phyloP scores from a whole-genome alignment of 2,113 vertebrate genomes.

The Pseudolaguvia tuberculata region DNA sequence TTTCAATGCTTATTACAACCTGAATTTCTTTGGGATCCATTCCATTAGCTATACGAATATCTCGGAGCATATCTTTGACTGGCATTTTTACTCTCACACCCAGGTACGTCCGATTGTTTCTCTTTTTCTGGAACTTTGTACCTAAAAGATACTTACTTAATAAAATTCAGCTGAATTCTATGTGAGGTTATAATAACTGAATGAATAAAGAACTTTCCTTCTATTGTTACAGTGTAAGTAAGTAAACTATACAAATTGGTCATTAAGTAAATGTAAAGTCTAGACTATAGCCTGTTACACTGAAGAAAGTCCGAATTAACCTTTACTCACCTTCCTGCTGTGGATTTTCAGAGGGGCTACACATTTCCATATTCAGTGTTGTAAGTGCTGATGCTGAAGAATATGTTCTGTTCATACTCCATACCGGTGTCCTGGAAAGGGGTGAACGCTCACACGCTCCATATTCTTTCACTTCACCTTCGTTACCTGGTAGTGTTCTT shows the following conservation, averaged over 20 bases:
- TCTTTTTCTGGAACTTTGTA: slow-evolving; percentile 42
- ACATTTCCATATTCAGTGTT: rapidly evolving
- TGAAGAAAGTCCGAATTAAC: background rate
- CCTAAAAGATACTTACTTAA: slow-evolving; percentile 46
- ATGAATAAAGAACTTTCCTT: background rate
- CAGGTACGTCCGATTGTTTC: slow-evolving; percentile 68
- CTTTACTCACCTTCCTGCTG: slow-evolving; percentile 38
- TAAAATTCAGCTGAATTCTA: background rate
- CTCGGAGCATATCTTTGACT: slow-evolving; percentile 74
- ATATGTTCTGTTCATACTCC: slow-evolving; percentile 43
- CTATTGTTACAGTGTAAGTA: background rate
- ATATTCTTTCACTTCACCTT: slow-evolving; percentile 28
- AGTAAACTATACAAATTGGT: background rate
- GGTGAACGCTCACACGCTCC: slow-evolving; percentile 50
- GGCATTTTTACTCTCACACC: slow-evolving; percentile 82
- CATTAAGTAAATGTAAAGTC: background rate
- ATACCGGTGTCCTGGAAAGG: slow-evolving; percentile 46
- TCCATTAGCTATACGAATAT: slow-evolving; percentile 69
- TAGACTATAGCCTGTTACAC: background rate
- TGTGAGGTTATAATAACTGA: background rate
- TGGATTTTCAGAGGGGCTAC: background rate
- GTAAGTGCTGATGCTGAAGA: slow-evolving; percentile 54
- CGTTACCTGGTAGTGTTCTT: slow-evolving; percentile 7
- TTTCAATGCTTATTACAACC: slow-evolving; percentile 56
- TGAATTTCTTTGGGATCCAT: slow-evolving; percentile 53